Base-by-base conservation (phyloP, 2,113 vertebrate genomes). In the Oncorhynchus gorbuscha region DNA sequence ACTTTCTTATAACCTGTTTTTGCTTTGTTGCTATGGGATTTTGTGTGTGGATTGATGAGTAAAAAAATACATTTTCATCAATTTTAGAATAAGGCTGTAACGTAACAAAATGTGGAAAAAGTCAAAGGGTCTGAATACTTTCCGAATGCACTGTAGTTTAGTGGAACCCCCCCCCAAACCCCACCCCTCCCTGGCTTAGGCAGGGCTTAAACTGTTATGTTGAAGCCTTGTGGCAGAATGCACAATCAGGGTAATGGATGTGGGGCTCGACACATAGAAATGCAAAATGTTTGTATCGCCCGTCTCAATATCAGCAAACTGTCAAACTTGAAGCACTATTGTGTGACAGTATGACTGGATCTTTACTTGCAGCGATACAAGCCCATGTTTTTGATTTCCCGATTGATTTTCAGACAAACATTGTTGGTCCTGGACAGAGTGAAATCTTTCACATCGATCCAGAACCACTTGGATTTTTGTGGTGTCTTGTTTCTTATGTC, bases 381-480 rank as follows among this genome's bases (percentile, higher is more conserved):
- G 6, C 30, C 32, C 30, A 39, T 69, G 18, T 18, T 30, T 69
- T 8, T 7, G 32, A 69, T 35, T 69, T 69, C 9, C 20, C 2
- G 28, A 69, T 69, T 35, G 66, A 39, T 69, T 69, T 69, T 69
- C 66, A 69, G 30, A 69, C 66, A 69, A 69, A 67, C 66, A 69
- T 69, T 32, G 32, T 35, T 39, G 28, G 7, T 69, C 5, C 30
- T 69, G 28, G 28, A 35, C 14, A 18, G 32, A 28, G 26, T n/a
- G 16, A 69, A 69, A 35, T 69, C 6, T 69, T 69, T 35, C 20
- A 18, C 5, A 69, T 69, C 2, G 66, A 39, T 69, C 66, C 3
- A 67, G 13, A 5, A 69, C 28, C 18, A 69, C 66, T 35, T 35
- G 18, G 30, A 35, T 69, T 39, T 69, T 18, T 45, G 32, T 69